Base-by-base conservation (phyloP, 1,140 invertebrate genomes). In the Helicoverpa armigera region DNA sequence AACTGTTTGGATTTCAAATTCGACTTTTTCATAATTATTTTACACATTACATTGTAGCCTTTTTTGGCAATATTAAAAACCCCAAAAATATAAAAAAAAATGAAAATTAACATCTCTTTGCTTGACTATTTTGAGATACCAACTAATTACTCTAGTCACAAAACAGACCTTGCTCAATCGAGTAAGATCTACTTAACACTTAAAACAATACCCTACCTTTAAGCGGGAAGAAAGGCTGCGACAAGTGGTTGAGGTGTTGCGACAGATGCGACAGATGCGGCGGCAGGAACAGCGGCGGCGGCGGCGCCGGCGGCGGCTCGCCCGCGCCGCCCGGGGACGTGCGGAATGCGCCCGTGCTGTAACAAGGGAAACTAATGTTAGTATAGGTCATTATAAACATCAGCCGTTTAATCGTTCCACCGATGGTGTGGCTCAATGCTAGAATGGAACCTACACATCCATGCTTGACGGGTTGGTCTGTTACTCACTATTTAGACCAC, bases 191-290 rank as follows among this genome's bases (percentile, higher is more conserved):
- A 16, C 54, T n/a, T 14, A n/a, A n/a, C 7, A 9, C 0, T 58
- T 23, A 23, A 58, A 18, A 11, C 7, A 7, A 18, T 58, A 18
- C 1, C 51, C 80, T 95, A 97, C 97, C 97, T 97, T 97, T 97
- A 58, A 97, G 95, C 86, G 97, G 96, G 92, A 98, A 98, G 29
- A 98, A 96, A 1, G 98, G 97, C 79, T 98, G 97, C 58, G 97
- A 97, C 89, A 98, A 97, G 88, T 97, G 97, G 79, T 96, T 96
- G 75, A 94, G 91, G 54, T 94, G 92, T 29, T 94, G 93, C 70
- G 95, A 95, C 16, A 97, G 93, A 83, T 97, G 97, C 3, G 97
- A 97, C 84, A 98, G 94, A 90, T 98, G 97, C 1, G 97, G 97
- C 16, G 98, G 97, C 89, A 98, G 97, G 95, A 98, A 98, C 14